Base-by-base conservation (phyloP, 2,113 vertebrate species). In the Bothrops jararaca region DNA sequence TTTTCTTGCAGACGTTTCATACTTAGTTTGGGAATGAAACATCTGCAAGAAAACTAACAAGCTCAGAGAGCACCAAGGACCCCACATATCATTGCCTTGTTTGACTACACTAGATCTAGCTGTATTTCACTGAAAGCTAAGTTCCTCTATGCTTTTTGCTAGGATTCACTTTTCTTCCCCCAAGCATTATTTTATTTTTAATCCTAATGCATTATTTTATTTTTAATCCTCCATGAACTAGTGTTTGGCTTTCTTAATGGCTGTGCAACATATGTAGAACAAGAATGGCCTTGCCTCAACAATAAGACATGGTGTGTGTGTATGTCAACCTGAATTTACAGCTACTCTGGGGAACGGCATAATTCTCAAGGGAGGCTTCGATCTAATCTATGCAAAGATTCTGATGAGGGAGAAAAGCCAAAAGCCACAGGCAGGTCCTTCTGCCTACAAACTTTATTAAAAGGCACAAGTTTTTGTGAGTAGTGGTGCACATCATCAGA, bases 321-420 rank as follows among this genome's bases (percentile, higher is more conserved):
- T 92, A 85, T 53, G 15, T 69, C 48, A 56, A 29, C 56, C 87
- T 91, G 89, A 60, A 89, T 92, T 54, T 88, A 91, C 56, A 91
- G 29, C 87, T 95, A 89, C 29, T 74, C 53, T 54, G 89, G 93
- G 91, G 45, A 91, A 20, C 3, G 1, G 3, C 53, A 64, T 45
- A 93, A 60, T 24, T 86, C 86, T 89, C 89, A 53, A 39, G 39
- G 13, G 10, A 69, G 1, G 29, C 88, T 26, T 45, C 2, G 1
- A 8, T 52, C 45, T 92, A 92, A 87, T 54, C 94, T 95, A 86
- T 50, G 57, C 91, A 0, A 95, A 95, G 88, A 89, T 0, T 87
- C 64, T 0, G 0, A 90, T 10, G 89, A 26, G 5, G 12, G 64
- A 39, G 56, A 42, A 39, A 80, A 80, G 7, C n/a, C 69, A 8